phyloP scores from a whole-genome alignment of 1,140 invertebrate species.

The Caenorhabditis remanei region DNA sequence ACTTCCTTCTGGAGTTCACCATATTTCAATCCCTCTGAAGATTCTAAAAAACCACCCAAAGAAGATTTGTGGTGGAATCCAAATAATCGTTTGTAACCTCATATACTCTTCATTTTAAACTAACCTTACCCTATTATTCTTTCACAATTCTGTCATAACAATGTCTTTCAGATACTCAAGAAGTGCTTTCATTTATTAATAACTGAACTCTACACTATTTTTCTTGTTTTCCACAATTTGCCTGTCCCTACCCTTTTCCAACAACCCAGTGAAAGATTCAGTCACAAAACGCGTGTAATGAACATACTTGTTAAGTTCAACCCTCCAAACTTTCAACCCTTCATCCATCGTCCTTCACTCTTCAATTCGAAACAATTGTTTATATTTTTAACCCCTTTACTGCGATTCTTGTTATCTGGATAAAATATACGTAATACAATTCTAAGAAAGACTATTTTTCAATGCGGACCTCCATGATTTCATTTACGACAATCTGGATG shows the following conservation, averaged over 20 bases:
- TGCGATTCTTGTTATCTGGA: slow-evolving; percentile 14
- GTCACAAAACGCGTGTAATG: slow-evolving; percentile 51
- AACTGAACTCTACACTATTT: not conserved
- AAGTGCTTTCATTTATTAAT: slow-evolving; percentile 30
- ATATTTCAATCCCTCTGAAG: slow-evolving; percentile 56
- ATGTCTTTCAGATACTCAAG: slow-evolving; percentile 19
- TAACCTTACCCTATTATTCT: not conserved
- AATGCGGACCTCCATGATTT: slow-evolving; percentile 6
- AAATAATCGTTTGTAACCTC: slow-evolving; percentile 11
- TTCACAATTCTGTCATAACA: slow-evolving; percentile 6
- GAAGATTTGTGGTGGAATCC: slow-evolving; percentile 64
- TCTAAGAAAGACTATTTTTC: not conserved
- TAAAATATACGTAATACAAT: not conserved
- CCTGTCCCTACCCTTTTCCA: not conserved
- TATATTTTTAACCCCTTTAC: not conserved
- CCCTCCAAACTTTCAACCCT: not conserved
- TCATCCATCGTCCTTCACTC: slow-evolving; percentile 39
- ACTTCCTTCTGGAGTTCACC: slow-evolving; percentile 56
- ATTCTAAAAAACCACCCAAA: slow-evolving; percentile 60
- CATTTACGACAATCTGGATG: not conserved
- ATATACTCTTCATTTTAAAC: slow-evolving; percentile 14
- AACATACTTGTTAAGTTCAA: slow-evolving; percentile 44
- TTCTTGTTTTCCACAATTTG: not conserved
- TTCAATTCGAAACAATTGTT: not conserved
- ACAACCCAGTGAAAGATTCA: slow-evolving; percentile 53